A percentile compares a stretch with the other conserved stretches of the same genome.
Conservation (phyloP, 2,888 invertebrate genomes). For the Polydrusus tereticollis region DNA sequence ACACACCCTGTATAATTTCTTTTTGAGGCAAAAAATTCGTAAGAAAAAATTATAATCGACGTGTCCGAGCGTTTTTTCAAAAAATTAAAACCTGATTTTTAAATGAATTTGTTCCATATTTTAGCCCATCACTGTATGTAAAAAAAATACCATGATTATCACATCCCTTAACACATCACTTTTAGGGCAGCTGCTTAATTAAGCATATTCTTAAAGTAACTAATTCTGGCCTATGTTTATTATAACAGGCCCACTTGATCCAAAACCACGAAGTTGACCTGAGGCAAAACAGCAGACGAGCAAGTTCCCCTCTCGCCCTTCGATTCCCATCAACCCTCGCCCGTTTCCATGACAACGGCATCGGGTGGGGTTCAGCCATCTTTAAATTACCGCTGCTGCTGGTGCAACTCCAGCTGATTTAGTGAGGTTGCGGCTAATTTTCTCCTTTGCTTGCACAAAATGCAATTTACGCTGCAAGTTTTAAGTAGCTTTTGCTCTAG, state of each 20-base stretch:
- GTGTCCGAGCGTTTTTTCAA: too few relatives aligned
- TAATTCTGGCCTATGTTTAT: conserved; percentile 26
- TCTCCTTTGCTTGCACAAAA: conserved; percentile 37
- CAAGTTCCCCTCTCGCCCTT: conserved; percentile 59
- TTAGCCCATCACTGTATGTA: not conserved
- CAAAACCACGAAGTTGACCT: conserved; percentile 38
- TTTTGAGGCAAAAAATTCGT: too few relatives aligned
- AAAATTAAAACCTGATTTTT: too few relatives aligned
- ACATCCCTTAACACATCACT: not conserved
- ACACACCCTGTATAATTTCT: too few relatives aligned
- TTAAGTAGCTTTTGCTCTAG: conserved; percentile 7
- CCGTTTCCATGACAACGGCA: conserved; percentile 63
- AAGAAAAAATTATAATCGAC: too few relatives aligned
- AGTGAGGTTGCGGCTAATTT: conserved; percentile 43
- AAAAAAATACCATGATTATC: not conserved
- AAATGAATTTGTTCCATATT: too few relatives aligned
- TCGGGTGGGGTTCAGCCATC: conserved; percentile 66
- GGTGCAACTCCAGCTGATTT: conserved; percentile 54
- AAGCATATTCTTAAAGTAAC: not conserved
- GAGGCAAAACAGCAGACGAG: conserved; percentile 42
- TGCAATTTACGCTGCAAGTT: conserved; percentile 40
- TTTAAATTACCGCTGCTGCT: conserved; percentile 58
- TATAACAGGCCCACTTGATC: conserved; percentile 35
- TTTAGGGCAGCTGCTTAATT: not conserved
- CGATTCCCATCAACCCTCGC: conserved; percentile 52